Conservation (phyloP, 2,888 invertebrate species). For the Dicranocentrus wangi region DNA sequence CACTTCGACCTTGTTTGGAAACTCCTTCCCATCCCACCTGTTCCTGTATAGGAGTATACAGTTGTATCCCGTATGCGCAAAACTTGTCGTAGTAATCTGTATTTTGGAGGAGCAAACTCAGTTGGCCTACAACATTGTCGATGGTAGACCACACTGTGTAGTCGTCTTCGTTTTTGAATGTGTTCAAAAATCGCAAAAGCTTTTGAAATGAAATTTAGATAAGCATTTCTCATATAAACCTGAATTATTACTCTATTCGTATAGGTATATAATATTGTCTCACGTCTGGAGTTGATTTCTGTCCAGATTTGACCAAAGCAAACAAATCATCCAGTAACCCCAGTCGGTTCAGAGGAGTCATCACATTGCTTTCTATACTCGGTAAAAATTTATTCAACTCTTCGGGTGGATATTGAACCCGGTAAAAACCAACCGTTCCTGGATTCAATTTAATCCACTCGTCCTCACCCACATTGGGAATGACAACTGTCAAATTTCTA, state of each 20-base stretch:
- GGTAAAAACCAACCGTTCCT: constrained; percentile 91
- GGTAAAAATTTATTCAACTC: constrained; percentile 86
- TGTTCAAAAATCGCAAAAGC: constrained; percentile 86
- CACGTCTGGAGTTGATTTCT: constrained; percentile 82
- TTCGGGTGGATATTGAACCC: constrained; percentile 87
- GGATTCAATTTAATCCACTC: constrained; percentile 89
- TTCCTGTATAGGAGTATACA: too few relatives aligned
- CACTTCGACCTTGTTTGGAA: too few relatives aligned
- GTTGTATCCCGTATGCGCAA: too few relatives aligned
- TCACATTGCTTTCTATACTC: constrained; percentile 84
- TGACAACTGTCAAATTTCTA: constrained; percentile 81
- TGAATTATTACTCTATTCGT: too few relatives aligned
- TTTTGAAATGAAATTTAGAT: constrained; percentile 74
- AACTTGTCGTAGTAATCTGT: constrained; percentile 84
- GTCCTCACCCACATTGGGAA: constrained; percentile 81
- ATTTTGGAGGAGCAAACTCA: constrained; percentile 85
- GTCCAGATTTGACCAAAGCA: constrained; percentile 92
- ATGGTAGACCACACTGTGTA: constrained; percentile 95
- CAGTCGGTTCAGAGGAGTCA: constrained; percentile 89
- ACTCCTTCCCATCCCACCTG: too few relatives aligned
- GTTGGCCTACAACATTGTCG: constrained; percentile 84
- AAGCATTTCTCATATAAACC: background rate
- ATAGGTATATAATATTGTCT: background rate
- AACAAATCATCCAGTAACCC: constrained; percentile 93
- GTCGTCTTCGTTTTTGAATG: constrained; percentile 89